Percentiles rank a stretch among this genome's conserved stretches.
Evolutionary conservation across 1,140 invertebrate species (phyloP).

Genomic region (Tenebrio molitor): DNA sequence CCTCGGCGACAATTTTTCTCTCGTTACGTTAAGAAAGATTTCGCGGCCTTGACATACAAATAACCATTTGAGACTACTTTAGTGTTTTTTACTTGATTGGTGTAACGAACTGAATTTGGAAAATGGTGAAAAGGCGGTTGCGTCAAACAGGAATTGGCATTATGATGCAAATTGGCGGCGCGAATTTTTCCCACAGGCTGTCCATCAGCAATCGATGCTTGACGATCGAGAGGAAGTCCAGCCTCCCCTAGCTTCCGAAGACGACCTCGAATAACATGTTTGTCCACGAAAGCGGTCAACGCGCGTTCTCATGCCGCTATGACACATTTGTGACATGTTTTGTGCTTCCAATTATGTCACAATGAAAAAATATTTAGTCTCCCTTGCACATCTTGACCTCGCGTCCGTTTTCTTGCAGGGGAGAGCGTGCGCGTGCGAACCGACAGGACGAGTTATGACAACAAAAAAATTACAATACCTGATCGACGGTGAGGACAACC

Average conservation of each 20-base stretch:
- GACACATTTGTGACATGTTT: constrained; percentile 42
- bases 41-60: no score
- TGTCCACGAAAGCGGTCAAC: constrained; percentile 13
- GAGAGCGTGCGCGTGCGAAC: background rate
- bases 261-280: constrained; percentile 22
- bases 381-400: constrained; percentile 43
- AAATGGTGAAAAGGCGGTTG: no score
- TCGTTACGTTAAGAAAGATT: no score
- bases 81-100: no score
- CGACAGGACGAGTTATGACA: no score
- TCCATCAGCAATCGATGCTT: constrained; percentile 33
- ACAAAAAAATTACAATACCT: constrained; percentile 19
- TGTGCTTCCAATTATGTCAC: constrained; percentile 38
- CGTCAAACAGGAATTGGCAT: no score
- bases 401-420: background rate
- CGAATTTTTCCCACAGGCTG: constrained; percentile 25
- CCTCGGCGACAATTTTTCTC: no score
- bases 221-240: background rate
- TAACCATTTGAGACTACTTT: no score
- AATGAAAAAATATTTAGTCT: constrained; percentile 40
- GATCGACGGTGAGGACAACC: background rate
- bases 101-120: no score
- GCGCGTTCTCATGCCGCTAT: constrained; percentile 4
- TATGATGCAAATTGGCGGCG: no score
- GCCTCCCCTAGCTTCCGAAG: constrained; percentile 10